Base-by-base conservation (phyloP, 2,113 vertebrate genomes). In the Telmatochromis sp. region DNA sequence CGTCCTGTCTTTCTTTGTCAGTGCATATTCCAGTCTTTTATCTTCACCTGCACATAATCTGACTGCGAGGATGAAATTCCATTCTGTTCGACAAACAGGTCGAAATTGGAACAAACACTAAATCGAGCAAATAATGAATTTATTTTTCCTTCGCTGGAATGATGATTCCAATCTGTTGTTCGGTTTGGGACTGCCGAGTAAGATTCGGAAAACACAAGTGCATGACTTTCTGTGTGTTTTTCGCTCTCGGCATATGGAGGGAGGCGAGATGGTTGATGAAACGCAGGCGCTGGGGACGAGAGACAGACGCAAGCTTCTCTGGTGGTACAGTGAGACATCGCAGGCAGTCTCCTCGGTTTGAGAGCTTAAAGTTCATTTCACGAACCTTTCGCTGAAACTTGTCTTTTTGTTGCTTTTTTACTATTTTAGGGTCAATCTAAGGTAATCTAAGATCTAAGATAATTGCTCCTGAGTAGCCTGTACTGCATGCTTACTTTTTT, bases 71-170 rank as follows among this genome's bases (percentile, higher is more conserved):
- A 79, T 85, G 2, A 82, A 89, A 78, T 28, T 87, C 63, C 50
- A 86, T 84, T 90, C 85, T 86, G 89, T 87, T 94, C 87, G 57
- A 65, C 83, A 91, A 93, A 92, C 91, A 89, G n/a, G 55, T 81
- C 80, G 23, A 35, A 47, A 82, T 78, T 63, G 82, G 78, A 93
- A 86, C 82, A 53, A 71, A 89, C 58, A 91, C 82, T 73, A 65
- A 88, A 89, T 58, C 8, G 54, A 81, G 86, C 57, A 94, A 92
- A 87, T 23, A 31, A 33, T 21, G 17, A 82, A 84, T 89, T 58
- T 21, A 51, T 65, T 80, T 53, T 81, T 65, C 31, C 12, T 23
- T 75, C 19, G 13, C 71, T 7, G 23, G n/a, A 85, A 42, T 35
- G 58, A 53, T 4, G 73, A 92, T 84, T 91, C 35, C 60, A 79